A percentile compares a stretch with the other conserved stretches of the same genome.
Evolutionary conservation across 1,140 invertebrate genomes (phyloP).

Genomic region (Drosophila lini): DNA sequence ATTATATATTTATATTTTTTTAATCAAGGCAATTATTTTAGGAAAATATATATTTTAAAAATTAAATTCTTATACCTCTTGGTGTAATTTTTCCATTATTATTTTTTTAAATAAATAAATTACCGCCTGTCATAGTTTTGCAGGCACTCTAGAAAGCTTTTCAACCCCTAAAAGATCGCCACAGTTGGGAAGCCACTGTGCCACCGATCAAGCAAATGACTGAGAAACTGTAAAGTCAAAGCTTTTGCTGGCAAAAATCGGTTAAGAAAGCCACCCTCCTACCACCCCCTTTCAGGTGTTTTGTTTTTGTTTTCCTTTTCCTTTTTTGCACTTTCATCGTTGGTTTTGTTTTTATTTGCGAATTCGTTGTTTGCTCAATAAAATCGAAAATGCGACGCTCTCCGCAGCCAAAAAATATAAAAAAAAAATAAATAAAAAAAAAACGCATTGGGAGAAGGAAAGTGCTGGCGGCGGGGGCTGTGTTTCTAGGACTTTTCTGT

Average conservation of each 20-base stretch:
- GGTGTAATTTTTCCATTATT: too few relatives aligned
- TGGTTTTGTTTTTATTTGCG: conserved; percentile 81
- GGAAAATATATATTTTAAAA: too few relatives aligned
- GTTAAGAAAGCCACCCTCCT: conserved; percentile 10
- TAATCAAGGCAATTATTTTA: too few relatives aligned
- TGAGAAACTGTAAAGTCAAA: conserved; percentile 11
- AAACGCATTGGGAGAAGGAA: conserved; percentile 18
- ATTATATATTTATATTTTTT: too few relatives aligned
- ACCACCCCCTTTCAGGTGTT: neutral
- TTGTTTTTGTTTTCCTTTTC: conserved; percentile 38
- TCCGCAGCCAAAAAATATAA: conserved; percentile 3
- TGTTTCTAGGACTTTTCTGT: conserved; percentile 39
- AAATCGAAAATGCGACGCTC: conserved; percentile 78
- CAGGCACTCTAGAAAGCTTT: neutral
- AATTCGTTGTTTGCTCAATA: conserved; percentile 84
- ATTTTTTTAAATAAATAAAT: neutral
- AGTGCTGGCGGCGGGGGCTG: neutral
- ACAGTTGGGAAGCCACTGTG: neutral
- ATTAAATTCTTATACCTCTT: too few relatives aligned
- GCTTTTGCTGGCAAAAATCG: neutral
- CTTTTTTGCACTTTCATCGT: conserved; percentile 75
- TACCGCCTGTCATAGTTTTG: neutral
- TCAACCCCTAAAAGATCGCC: conserved; percentile 11
- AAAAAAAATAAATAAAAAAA: conserved; percentile 4
- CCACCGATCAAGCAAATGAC: neutral